Percentiles rank a stretch among this genome's conserved stretches.
phyloP scores from a whole-genome alignment of 2,888 invertebrate genomes.

The Troglohyphantes excavatus region DNA sequence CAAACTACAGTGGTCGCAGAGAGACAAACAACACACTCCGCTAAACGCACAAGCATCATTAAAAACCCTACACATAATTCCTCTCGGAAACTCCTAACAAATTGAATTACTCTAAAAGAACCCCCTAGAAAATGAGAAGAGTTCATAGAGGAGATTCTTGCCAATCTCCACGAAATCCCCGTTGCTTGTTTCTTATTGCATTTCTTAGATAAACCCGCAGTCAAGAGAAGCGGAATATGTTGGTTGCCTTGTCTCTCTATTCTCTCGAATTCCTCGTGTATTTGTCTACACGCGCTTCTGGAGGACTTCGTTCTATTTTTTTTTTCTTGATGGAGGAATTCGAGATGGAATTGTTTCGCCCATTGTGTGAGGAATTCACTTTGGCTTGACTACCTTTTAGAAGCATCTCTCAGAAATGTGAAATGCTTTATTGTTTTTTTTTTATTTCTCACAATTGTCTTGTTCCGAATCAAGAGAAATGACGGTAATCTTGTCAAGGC shows the following conservation, averaged over 20 bases:
- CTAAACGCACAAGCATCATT: background rate
- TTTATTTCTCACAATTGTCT: background rate
- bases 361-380: constrained; percentile 1
- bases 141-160: background rate
- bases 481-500: background rate
- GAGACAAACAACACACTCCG: too few species aligned
- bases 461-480: background rate
- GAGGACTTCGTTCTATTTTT: background rate
- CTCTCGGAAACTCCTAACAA: background rate
- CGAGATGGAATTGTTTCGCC: background rate
- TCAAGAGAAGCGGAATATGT: background rate
- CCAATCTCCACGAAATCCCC: background rate
- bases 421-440: too few species aligned
- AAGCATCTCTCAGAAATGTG: too few species aligned
- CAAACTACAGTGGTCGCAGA: too few species aligned
- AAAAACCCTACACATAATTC: background rate
- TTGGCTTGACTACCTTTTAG: background rate
- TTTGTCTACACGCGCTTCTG: background rate
- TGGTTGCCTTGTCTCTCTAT: background rate
- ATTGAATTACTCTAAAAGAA: constrained; percentile 20
- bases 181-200: background rate
- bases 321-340: background rate
- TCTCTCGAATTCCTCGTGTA: background rate
- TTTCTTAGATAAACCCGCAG: background rate
- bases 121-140: background rate